phyloP scores from a whole-genome alignment of 2,797 vertebrate genomes.

The Dicrostonyx torquatus region DNA sequence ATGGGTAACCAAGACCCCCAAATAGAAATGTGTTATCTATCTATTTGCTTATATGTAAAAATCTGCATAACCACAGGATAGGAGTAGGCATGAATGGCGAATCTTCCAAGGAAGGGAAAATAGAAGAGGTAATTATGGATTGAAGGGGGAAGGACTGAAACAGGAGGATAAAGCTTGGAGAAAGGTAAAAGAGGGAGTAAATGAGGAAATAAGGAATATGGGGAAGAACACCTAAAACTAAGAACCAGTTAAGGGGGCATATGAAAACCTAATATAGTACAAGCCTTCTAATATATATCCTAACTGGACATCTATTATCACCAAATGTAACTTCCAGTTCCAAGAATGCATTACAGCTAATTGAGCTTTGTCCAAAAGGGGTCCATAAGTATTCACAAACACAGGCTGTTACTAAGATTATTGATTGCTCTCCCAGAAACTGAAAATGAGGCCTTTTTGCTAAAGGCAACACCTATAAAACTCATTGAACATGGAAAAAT shows the following conservation, averaged over 20 bases:
- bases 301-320: no score
- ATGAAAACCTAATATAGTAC: not conserved
- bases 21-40: no score
- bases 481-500: not conserved
- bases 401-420: not conserved
- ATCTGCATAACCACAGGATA: not conserved
- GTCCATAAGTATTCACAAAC: no score
- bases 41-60: no score
- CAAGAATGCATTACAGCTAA: not conserved
- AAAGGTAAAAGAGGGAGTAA: not conserved
- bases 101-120: not conserved
- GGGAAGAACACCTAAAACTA: not conserved
- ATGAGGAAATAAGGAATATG: not conserved
- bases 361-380: not conserved
- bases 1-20: no score
- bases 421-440: no score
- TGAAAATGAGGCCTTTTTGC: no score
- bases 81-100: not conserved
- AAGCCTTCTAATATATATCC: not conserved
- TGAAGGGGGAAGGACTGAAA: not conserved
- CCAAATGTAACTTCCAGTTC: not conserved
- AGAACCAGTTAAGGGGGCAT: not conserved
- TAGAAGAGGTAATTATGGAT: not conserved
- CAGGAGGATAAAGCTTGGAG: not conserved
- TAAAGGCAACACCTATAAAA: no score